phyloP scores from a whole-genome alignment of 92 coral and sea anemone species.

The Palythoa grandiflora region DNA sequence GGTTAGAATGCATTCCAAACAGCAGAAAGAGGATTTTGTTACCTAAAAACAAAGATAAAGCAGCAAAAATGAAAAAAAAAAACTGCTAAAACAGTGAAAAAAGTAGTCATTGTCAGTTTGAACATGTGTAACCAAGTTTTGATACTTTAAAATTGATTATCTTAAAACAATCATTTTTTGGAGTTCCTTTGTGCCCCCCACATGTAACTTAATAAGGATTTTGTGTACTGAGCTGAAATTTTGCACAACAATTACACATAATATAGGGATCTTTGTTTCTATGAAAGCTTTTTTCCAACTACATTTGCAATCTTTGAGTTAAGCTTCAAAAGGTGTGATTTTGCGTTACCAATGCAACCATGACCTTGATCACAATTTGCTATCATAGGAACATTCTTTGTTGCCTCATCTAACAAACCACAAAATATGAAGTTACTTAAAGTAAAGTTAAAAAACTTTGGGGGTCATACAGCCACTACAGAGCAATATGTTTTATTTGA shows the following conservation, averaged over 20 bases:
- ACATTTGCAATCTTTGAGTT: not conserved
- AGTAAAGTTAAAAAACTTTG: not conserved
- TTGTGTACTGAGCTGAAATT: not conserved
- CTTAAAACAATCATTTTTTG: not conserved
- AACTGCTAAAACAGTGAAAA: not conserved
- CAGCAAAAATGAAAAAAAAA: no score
- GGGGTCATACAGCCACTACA: not conserved
- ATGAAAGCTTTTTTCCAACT: not conserved
- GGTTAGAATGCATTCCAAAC: not conserved
- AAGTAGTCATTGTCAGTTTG: not conserved
- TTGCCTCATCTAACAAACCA: no score
- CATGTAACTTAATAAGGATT: slow-evolving; percentile 6
- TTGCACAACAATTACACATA: not conserved
- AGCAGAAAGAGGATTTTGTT: not conserved
- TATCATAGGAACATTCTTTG: no score
- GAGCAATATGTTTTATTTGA: not conserved
- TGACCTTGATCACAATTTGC: no score
- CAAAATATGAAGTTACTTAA: not conserved
- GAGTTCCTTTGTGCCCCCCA: not conserved
- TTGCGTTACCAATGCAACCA: not conserved
- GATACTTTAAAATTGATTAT: not conserved
- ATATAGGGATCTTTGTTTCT: not conserved
- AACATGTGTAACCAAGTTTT: not conserved
- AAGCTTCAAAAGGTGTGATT: not conserved
- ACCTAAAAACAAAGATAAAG: not conserved